Evolutionary conservation across 2,888 invertebrate genomes (phyloP), one percentile per base, ranked within the genome.

Genomic region (Panzeria rudis): DNA sequence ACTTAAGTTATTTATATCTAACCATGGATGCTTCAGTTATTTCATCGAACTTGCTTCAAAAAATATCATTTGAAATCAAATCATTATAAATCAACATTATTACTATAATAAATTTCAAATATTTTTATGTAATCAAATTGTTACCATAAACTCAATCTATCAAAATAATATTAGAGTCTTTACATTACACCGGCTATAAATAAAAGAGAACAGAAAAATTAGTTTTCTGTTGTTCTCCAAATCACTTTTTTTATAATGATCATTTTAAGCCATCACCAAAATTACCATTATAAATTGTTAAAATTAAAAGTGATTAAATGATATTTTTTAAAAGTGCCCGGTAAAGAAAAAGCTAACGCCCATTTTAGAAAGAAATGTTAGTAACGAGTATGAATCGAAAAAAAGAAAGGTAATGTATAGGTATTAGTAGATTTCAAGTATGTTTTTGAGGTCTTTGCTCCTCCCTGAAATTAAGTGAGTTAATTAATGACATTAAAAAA

Each of bases 221-320:
- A 20, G 6, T 35, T 44, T 68, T 61, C 8, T 9, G 59, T 41
- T 29, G 29, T 78, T 56, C 15, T 54, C n/a, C 17, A 82, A 82
- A 62, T 54, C 35, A 56, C 71, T 47, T 73, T 38, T 38, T 38
- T 38, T 11, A 76, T 78, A 85, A 85, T 71, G 78, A 85, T 69
- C 69, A 54, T 5, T 38, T 17, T 73, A 78, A 85, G 82, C 78
- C 85, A 82, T 85, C 85, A 85, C 17, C 41, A 44, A 78, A 85
- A 85, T 82, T 82, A 79, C 78, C 78, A 76, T 73, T 82, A 85
- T 85, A 82, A 82, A 84, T 77, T 66, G 77, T 85, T 82, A 82
- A 85, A 85, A 82, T 82, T 85, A 75, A 82, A 79, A 78, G 85
- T 85, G 82, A 85, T 85, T 85, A 85, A 85, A 85, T 85, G 82